These are phyloP conservation scores for Ecdyonurus torrentis DNA, from an alignment of 2,888 invertebrate genomes.

Conservation along the genomic window DNA sequence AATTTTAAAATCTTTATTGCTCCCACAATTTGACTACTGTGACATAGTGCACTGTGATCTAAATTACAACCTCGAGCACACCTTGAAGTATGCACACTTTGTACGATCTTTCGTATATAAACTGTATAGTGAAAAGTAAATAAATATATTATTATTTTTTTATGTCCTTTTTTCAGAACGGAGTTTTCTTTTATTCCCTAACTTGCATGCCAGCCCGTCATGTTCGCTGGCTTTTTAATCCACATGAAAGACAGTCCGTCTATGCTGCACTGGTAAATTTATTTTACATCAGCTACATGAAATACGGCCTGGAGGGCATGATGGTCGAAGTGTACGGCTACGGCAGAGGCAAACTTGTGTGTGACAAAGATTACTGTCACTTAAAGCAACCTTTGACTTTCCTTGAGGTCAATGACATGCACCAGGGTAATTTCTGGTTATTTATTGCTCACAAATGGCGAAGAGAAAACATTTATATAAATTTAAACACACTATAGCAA, in stretches of 20 bases:
- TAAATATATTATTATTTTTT: no score
- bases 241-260: constrained; percentile 62
- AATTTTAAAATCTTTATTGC: no score
- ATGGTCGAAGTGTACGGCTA: constrained; percentile 70
- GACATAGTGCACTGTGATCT: no score
- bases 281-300: constrained; percentile 74
- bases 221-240: constrained; percentile 89
- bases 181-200: constrained; percentile 78
- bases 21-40: no score
- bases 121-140: no score
- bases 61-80: no score
- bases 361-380: constrained; percentile 60
- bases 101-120: no score
- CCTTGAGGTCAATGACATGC: constrained; percentile 55
- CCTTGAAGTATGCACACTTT: no score
- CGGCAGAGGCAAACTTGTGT: constrained; percentile 53
- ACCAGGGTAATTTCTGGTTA: constrained; percentile 42
- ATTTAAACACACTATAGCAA: no score
- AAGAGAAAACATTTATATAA: no score
- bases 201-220: constrained; percentile 69
- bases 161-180: constrained; percentile 62
- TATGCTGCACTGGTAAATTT: constrained; percentile 67
- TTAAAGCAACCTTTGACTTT: constrained; percentile 51
- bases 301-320: constrained; percentile 74
- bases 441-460: no score